phyloP scores from a whole-genome alignment of 2,797 vertebrate species.

The Neomorphus geoffroyi region DNA sequence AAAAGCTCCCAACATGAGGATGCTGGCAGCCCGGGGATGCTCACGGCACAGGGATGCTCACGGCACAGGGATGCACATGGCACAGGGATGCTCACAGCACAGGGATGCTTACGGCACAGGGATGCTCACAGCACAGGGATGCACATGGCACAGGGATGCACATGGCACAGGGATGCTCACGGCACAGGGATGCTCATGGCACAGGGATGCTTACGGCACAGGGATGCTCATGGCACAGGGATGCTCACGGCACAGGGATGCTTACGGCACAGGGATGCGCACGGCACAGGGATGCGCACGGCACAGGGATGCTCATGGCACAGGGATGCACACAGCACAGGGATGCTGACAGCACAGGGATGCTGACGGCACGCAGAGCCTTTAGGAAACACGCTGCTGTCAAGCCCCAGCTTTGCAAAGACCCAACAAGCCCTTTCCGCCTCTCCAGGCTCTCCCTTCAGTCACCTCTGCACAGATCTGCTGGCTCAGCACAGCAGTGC shows the following conservation, averaged over 20 bases:
- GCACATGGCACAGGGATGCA: background rate
- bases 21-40: background rate
- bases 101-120: background rate
- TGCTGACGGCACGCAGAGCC: accelerated
- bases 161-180: background rate
- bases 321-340: too few species aligned
- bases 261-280: too few species aligned
- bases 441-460: background rate
- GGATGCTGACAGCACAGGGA: too few species aligned
- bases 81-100: background rate
- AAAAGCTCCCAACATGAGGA: background rate
- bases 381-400: background rate
- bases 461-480: background rate
- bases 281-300: too few species aligned
- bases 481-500: background rate
- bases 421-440: background rate
- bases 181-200: background rate
- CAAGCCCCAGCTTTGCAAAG: background rate
- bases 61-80: background rate
- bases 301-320: too few species aligned
- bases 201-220: background rate
- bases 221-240: background rate
- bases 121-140: background rate
- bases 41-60: background rate
- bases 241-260: too few species aligned